Base-by-base conservation (phyloP, 2,797 vertebrate genomes). In the Hafferia zeledoni region DNA sequence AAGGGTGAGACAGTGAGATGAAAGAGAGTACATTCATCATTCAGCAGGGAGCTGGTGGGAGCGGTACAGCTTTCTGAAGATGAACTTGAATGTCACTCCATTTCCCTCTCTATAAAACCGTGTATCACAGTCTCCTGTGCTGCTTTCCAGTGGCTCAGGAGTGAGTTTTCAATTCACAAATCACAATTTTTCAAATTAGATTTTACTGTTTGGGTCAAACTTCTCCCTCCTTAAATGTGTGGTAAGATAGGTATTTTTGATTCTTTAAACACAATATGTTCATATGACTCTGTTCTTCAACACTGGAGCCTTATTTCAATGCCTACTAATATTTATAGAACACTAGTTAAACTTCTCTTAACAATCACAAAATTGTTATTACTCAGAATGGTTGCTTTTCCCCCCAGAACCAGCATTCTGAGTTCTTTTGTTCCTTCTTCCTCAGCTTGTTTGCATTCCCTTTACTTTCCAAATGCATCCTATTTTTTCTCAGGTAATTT, bases 311-410 rank as follows among this genome's bases (percentile, higher is more conserved):
- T 69, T 74, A 50, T 75, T 87, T 83, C 57, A 61, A 9, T 74
- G 50, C 67, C 85, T 82, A 61, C 74, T 93, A 91, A 83, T 68
- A 90, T 88, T 91, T 83, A 71, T 23, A 86, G 69, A 87, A 72
- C 9, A 56, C 8, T 84, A 37, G 82, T 76, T 84, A 67, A 15
- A 46, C 0, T 8, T 68, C 25, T 75, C 16, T 68, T 68, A 47
- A 64, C 33, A 79, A 72, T 78, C 33, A 74, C 14, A 16, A 83
- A 88, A 60, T 49, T 13, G 1, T 35, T 50, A 4, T 63, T 93
- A n/a, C 30, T 65, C 47, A 72, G 19, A 91, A 84, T 22, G 41
- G 33, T 60, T 82, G 30, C 25, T 59, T 90, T 86, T 86, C 2
- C 11, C 24, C 27, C 53, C 47, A 94, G 55, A 90, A 49, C 61